Percentiles rank a stretch among this genome's conserved stretches.
Conservation (phyloP, 2,113 vertebrate species). For the Pluvianellus socialis region DNA sequence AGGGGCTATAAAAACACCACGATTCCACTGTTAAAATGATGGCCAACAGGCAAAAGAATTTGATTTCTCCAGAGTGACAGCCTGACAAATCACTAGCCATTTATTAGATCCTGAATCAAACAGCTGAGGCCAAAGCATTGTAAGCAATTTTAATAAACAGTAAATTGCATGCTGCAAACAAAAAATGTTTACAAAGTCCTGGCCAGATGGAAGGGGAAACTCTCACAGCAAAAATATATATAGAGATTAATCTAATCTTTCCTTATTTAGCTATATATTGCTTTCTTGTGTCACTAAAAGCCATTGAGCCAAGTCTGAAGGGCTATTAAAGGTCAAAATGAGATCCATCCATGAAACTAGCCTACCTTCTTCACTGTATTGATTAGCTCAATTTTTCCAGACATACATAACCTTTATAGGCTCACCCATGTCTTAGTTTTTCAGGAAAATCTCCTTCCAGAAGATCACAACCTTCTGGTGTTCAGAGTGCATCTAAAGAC, state of each 20-base stretch:
- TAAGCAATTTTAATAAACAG: neutral
- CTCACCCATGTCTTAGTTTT: neutral
- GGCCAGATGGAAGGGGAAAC: neutral
- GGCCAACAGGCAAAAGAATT: neutral
- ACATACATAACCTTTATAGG: neutral
- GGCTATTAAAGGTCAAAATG: neutral
- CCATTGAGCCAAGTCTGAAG: neutral
- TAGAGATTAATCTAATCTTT: neutral
- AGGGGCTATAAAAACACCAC: neutral
- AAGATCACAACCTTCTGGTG: neutral
- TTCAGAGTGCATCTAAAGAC: neutral
- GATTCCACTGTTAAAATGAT: neutral
- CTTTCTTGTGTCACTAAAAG: neutral
- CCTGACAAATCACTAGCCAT: constrained; percentile 27
- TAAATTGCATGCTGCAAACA: neutral
- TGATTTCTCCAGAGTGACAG: constrained; percentile 8
- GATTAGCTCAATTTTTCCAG: neutral
- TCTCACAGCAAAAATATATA: neutral
- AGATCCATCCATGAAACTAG: neutral
- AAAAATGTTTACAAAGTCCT: neutral
- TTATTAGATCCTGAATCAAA: constrained; percentile 42
- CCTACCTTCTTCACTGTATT: neutral
- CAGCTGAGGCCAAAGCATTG: constrained; percentile 24
- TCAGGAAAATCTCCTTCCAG: neutral
- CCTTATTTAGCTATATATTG: neutral